Evolutionary conservation across 2,888 invertebrate genomes (phyloP).

Genomic region (Nomada fucata): DNA sequence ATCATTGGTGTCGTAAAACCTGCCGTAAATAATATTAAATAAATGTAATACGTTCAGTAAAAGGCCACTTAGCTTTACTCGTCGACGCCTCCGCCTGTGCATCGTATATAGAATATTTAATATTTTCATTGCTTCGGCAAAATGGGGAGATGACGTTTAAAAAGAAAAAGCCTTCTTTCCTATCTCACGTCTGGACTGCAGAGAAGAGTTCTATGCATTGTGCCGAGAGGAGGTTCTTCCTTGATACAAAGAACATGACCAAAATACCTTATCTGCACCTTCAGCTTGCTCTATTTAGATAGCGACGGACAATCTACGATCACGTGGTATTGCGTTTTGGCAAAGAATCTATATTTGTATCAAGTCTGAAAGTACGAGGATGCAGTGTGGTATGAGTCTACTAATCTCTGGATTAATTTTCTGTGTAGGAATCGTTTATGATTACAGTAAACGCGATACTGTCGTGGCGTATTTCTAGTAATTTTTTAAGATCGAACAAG

Average conservation of each 20-base stretch:
- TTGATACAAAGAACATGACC: conserved; percentile 39
- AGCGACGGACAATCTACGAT: conserved; percentile 23
- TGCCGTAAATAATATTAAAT: conserved; percentile 84
- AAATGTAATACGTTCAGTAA: conserved; percentile 82
- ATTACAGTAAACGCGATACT: neutral
- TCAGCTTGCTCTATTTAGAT: conserved; percentile 27
- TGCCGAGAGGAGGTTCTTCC: conserved; percentile 24
- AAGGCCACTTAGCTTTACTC: conserved; percentile 78
- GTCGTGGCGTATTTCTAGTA: neutral
- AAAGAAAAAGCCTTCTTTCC: conserved; percentile 4
- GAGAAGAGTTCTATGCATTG: conserved; percentile 1
- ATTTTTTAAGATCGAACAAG: conserved; percentile 36
- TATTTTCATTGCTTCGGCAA: conserved; percentile 42
- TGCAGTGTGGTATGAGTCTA: too few species aligned
- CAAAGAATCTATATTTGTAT: neutral
- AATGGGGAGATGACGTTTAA: conserved; percentile 37
- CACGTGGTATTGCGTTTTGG: neutral
- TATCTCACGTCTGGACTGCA: conserved; percentile 26
- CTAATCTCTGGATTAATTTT: too few species aligned
- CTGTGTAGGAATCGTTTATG: too few species aligned
- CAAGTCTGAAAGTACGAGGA: neutral
- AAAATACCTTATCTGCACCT: conserved; percentile 3
- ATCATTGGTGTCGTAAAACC: conserved; percentile 83
- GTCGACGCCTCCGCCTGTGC: conserved; percentile 37
- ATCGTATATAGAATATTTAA: conserved; percentile 57